Conservation (phyloP, 2,888 invertebrate species). For the Pomacea canaliculata region DNA sequence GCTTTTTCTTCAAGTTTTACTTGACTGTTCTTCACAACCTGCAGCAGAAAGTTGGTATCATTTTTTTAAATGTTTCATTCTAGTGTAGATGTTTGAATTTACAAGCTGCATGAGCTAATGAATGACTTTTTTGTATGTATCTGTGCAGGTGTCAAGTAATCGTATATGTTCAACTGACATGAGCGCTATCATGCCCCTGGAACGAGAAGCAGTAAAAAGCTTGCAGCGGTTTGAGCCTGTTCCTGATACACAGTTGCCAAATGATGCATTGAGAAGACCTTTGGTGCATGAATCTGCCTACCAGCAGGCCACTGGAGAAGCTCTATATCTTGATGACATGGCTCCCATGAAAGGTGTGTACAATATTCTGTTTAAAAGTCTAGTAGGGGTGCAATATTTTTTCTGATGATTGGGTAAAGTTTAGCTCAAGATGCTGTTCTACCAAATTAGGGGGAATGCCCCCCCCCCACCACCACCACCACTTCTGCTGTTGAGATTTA, state of each 20-base stretch:
- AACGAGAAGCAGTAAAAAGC: constrained; percentile 21
- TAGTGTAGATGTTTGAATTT: background rate
- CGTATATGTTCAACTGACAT: background rate
- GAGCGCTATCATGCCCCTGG: constrained; percentile 3
- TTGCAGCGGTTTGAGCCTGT: constrained; percentile 26
- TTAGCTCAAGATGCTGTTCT: no score
- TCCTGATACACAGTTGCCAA: constrained; percentile 36
- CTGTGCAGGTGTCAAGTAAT: background rate
- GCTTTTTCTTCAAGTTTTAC: constrained; percentile 74
- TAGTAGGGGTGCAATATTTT: background rate
- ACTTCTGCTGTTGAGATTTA: no score
- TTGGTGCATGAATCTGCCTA: constrained; percentile 84
- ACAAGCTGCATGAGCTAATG: background rate
- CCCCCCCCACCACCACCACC: no score
- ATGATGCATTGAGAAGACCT: constrained; percentile 73
- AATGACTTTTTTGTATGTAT: background rate
- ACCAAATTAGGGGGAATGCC: no score
- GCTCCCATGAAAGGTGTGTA: constrained; percentile 71
- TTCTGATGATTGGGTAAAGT: background rate
- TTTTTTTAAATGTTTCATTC: background rate
- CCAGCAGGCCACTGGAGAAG: constrained; percentile 92
- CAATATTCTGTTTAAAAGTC: background rate
- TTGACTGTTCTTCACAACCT: constrained; percentile 33
- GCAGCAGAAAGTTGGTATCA: constrained; percentile 22
- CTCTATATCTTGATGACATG: constrained; percentile 91